A percentile compares a stretch with the other conserved stretches of the same genome.
These are phyloP conservation scores for Zaprionus lachaisei DNA, from an alignment of 1,140 invertebrate genomes.

Conservation along the genomic window DNA sequence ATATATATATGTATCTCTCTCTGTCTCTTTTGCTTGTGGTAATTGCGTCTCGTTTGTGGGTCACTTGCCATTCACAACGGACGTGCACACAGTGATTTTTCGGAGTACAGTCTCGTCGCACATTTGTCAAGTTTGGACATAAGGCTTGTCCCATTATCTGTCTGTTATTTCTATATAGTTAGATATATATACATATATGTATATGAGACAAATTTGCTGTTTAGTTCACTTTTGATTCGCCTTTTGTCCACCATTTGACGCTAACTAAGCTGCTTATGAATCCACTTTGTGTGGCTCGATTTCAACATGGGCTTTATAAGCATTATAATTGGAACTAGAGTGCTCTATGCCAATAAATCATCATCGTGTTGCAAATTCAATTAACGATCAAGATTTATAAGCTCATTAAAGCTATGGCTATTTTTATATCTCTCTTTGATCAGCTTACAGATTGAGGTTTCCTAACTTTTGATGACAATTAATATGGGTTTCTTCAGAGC, in stretches of 20 bases:
- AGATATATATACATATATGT: background rate
- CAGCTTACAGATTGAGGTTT: background rate
- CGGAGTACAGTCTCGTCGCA: conserved; percentile 7
- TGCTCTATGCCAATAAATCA: conserved; percentile 44
- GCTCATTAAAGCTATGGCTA: background rate
- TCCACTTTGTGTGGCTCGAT: conserved; percentile 30
- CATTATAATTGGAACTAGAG: conserved; percentile 42
- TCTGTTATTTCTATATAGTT: background rate
- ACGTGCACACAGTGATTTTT: background rate
- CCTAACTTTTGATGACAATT: background rate
- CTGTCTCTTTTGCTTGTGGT: conserved; percentile 2
- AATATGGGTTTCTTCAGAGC: background rate
- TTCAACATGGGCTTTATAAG: conserved; percentile 38
- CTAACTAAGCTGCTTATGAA: conserved; percentile 42
- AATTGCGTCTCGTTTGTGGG: conserved; percentile 20
- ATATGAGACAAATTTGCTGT: conserved; percentile 4
- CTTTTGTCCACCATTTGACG: conserved; percentile 32
- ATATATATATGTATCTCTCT: background rate
- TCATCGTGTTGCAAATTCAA: conserved; percentile 34
- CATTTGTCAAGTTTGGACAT: conserved; percentile 33
- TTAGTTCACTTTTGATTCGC: conserved; percentile 21
- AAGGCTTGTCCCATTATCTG: background rate
- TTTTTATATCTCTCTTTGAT: background rate
- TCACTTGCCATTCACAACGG: conserved; percentile 28
- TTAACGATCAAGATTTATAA: conserved; percentile 22